These are phyloP conservation scores for Podarcis lilfordi DNA, from an alignment of 2,797 vertebrate genomes.

Conservation along the genomic window DNA sequence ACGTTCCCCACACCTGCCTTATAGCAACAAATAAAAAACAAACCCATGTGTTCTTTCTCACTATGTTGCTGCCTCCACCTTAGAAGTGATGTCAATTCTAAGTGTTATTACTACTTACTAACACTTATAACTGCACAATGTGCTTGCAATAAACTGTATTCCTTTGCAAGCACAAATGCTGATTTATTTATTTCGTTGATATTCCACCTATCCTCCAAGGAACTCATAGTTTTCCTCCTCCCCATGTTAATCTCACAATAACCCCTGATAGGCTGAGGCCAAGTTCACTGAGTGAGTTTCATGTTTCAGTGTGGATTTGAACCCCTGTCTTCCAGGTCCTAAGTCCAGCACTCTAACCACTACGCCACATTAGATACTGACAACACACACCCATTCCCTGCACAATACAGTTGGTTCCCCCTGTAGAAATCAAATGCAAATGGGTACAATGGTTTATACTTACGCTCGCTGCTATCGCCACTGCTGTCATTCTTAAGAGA, in stretches of 20 bases:
- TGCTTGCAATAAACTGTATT: constrained; percentile 36
- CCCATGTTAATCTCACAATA: too few species aligned
- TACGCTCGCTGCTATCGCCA: constrained; percentile 77
- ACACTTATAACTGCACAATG: background rate
- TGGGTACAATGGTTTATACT: constrained; percentile 74
- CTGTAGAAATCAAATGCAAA: constrained; percentile 60
- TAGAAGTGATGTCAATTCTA: background rate
- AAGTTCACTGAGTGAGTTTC: background rate
- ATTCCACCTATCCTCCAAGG: too few species aligned
- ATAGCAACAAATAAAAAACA: background rate
- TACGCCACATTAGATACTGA: constrained; percentile 24
- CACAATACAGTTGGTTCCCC: constrained; percentile 53
- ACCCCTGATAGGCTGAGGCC: too few species aligned
- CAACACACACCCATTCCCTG: constrained; percentile 57
- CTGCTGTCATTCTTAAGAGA: constrained; percentile 82
- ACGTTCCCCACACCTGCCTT: too few species aligned
- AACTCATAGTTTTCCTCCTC: too few species aligned
- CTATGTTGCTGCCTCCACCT: background rate
- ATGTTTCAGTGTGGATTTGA: background rate
- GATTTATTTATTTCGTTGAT: too few species aligned
- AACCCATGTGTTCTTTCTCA: background rate
- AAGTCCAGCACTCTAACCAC: too few species aligned
- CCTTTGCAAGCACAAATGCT: constrained; percentile 45
- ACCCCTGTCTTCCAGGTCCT: constrained; percentile 43
- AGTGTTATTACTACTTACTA: background rate